Base-by-base conservation (phyloP, 2,797 vertebrate genomes). In the Gouania willdenowi region DNA sequence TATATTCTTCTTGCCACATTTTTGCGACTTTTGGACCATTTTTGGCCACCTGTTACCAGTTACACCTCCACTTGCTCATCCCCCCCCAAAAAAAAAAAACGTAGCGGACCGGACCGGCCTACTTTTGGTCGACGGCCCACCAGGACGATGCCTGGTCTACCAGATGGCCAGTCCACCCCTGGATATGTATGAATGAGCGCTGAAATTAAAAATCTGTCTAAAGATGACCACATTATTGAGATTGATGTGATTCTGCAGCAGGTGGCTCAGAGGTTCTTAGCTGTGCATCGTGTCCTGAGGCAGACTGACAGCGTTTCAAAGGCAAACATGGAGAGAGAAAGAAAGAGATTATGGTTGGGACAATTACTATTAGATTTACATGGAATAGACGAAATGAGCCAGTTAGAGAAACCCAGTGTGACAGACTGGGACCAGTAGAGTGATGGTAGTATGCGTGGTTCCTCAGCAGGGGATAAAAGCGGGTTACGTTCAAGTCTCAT, bases 381-480 rank as follows among this genome's bases (percentile, higher is more conserved):
- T 10, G 60, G 36, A 40, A 7, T 1, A 36, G 14, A 30, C 25
- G 3, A 54, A 41, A 42, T 5, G 11, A 61, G 41, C 8, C 14
- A 11, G 24, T 49, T 17, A 4, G 15, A 42, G 25, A 42, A 18
- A 24, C 48, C 23, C 28, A 17, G 16, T 13, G 12, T 34, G 35
- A 57, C 60, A 70, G 59, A 57, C 34, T 13, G 56, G 40, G 39
- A 27, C 40, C 48, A 26, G 36, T 14, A 1, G 13, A 8, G 41
- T 30, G 42, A 33, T 21, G 35, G 30, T 49, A n/a, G n/a, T 51
- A 6, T 45, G 64, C 56, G 46, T 54, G 58, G 63, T 69, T 63
- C 62, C 81, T 58, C 72, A 79, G 73, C 66, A 22, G 73, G 74
- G 77, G 75, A 57, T 66, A 53, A 79, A 81, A 83, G 77, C 71